Evolutionary conservation across 2,797 vertebrate species (phyloP).

Genomic region (Danio aesculapii): DNA sequence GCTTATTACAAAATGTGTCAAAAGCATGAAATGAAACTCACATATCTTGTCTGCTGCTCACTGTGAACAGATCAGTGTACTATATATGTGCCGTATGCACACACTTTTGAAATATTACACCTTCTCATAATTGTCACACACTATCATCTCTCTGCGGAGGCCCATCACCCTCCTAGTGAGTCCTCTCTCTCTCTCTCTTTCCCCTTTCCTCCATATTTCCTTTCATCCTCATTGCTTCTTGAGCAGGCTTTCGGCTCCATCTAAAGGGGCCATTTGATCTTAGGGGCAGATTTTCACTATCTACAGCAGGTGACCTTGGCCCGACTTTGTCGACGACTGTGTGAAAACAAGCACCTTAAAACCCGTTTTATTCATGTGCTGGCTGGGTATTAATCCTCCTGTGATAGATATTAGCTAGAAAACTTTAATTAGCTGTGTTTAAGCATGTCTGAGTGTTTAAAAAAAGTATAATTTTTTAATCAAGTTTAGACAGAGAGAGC

Average conservation of each 20-base stretch:
- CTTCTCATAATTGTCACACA: constrained; percentile 53
- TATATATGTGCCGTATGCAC: constrained; percentile 24
- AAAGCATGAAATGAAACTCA: not conserved
- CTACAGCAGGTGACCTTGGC: constrained; percentile 69
- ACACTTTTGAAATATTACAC: constrained; percentile 59
- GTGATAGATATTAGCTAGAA: constrained; percentile 31
- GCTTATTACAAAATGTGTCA: constrained; percentile 18
- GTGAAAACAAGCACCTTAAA: constrained; percentile 31
- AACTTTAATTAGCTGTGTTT: constrained; percentile 55
- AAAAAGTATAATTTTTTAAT: constrained; percentile 18
- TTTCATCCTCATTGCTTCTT: constrained; percentile 48
- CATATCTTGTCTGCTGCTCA: not conserved
- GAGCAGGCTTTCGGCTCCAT: constrained; percentile 58
- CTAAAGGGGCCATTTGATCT: constrained; percentile 70
- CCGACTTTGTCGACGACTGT: constrained; percentile 50
- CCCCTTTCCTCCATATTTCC: constrained; percentile 59
- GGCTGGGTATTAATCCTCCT: constrained; percentile 26
- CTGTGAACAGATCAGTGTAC: constrained; percentile 11
- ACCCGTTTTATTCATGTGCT: constrained; percentile 24
- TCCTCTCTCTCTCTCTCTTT: constrained; percentile 28
- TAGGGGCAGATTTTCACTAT: constrained; percentile 69
- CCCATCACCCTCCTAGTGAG: not conserved
- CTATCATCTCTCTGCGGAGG: constrained; percentile 20
- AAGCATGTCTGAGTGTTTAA: constrained; percentile 11
- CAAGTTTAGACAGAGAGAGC: constrained; percentile 31